These are phyloP conservation scores for Alosa alosa DNA, from an alignment of 2,113 vertebrate species.

Conservation along the genomic window DNA sequence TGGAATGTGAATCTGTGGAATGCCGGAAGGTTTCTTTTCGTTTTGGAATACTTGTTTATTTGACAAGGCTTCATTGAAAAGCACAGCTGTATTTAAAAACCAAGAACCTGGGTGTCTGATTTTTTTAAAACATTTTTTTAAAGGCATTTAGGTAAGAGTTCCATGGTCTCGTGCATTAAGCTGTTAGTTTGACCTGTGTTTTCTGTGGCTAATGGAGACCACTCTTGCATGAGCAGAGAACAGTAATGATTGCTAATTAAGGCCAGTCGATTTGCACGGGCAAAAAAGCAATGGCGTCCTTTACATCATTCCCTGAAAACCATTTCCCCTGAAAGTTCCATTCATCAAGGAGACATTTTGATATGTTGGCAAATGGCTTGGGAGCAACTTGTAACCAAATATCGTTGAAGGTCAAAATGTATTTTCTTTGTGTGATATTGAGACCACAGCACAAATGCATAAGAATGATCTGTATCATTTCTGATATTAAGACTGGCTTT, in stretches of 20 bases:
- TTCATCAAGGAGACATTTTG: background rate
- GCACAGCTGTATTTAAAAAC: background rate
- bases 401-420: background rate
- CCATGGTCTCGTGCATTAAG: background rate
- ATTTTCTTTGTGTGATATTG: background rate
- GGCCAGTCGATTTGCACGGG: background rate
- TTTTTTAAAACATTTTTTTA: background rate
- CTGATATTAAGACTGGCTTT: background rate
- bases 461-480: background rate
- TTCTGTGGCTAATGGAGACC: background rate
- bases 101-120: background rate
- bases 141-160: background rate
- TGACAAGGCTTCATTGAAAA: background rate
- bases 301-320: background rate
- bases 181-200: constrained; percentile 2
- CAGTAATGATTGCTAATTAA: constrained; percentile 26
- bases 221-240: constrained; percentile 12
- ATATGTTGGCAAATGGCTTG: background rate
- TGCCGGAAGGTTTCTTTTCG: background rate
- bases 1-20: background rate
- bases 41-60: background rate
- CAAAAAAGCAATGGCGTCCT: background rate
- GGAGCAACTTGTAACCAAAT: background rate
- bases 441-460: background rate
- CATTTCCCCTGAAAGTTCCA: background rate